phyloP scores from a whole-genome alignment of 2,797 vertebrate species.

The Rhinatrema bivittatum region DNA sequence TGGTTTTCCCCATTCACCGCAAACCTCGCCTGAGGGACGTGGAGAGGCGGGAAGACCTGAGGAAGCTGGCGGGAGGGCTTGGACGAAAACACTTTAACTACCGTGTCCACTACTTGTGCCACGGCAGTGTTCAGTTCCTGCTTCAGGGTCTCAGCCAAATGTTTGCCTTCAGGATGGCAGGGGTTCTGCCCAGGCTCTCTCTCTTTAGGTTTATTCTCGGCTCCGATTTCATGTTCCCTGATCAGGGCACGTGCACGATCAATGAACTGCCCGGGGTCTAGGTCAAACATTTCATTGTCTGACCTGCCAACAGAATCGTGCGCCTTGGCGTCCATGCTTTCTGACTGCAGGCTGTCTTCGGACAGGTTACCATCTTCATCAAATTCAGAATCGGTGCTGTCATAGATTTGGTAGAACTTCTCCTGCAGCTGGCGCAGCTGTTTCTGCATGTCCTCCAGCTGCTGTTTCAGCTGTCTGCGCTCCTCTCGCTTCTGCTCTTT shows the following conservation, averaged over 20 bases:
- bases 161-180: conserved; percentile 88
- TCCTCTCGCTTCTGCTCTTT: conserved; percentile 96
- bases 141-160: conserved; percentile 91
- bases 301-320: conserved; percentile 68
- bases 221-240: conserved; percentile 76
- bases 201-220: conserved; percentile 73
- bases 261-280: conserved; percentile 88
- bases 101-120: conserved; percentile 96
- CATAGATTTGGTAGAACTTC: conserved; percentile 98
- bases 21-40: conserved; percentile 84
- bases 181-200: conserved; percentile 66
- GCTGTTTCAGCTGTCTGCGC: conserved; percentile 91
- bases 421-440: conserved; percentile 97
- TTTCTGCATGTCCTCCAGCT: conserved; percentile 99
- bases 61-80: conserved; percentile 88
- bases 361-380: conserved; percentile 95
- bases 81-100: conserved; percentile 90
- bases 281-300: conserved; percentile 85
- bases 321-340: conserved; percentile 70
- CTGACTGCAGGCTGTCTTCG: conserved; percentile 88
- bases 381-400: conserved; percentile 92
- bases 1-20: conserved; percentile 86
- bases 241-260: conserved; percentile 84
- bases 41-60: conserved; percentile 92
- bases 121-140: conserved; percentile 96